phyloP scores from a whole-genome alignment of 2,888 invertebrate genomes.

The Nomada ruficornis region DNA sequence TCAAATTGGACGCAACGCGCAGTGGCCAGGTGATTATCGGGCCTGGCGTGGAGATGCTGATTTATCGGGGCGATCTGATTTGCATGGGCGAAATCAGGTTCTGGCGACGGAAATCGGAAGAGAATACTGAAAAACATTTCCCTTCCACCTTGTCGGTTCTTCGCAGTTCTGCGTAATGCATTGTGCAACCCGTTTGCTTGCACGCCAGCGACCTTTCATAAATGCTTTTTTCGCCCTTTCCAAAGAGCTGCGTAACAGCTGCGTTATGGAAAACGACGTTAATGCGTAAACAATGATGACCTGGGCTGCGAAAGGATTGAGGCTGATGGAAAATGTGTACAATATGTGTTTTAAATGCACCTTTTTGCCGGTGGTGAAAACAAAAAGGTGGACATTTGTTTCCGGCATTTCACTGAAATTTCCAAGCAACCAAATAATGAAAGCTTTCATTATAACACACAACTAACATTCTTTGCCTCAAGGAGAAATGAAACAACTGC shows the following conservation, averaged over 20 bases:
- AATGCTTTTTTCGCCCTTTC: background rate
- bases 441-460: background rate
- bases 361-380: no score
- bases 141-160: background rate
- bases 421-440: no score
- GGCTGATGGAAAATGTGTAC: background rate
- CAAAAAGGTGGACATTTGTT: no score
- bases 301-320: background rate
- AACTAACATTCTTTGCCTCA: background rate
- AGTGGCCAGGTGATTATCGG: background rate
- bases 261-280: background rate
- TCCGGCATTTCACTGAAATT: no score
- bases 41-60: background rate
- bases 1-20: background rate
- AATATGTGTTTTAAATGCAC: no score
- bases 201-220: background rate
- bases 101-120: background rate
- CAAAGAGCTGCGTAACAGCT: no score
- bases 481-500: background rate
- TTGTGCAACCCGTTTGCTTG: constrained; percentile 15
- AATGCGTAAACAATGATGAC: background rate
- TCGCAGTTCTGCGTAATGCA: constrained; percentile 2
- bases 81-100: background rate
- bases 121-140: background rate
- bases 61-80: constrained; percentile 1